Evolutionary conservation across 2,113 vertebrate species (phyloP), one percentile per base, ranked within the genome.

Genomic region (Ophiodon elongatus): DNA sequence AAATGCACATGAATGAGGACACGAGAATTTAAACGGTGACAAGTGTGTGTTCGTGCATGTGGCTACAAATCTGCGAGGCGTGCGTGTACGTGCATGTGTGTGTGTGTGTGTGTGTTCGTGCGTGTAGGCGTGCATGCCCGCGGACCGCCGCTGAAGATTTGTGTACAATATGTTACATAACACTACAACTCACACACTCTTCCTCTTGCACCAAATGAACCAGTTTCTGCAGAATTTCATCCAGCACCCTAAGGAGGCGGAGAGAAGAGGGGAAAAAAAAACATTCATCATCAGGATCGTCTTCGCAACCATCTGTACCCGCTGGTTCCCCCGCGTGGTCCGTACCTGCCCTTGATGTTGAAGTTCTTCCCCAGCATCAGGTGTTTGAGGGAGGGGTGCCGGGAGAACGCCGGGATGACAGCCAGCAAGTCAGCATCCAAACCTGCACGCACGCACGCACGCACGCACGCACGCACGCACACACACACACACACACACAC

Each of bases 151-250:
- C 72, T 14, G 83, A 82, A 79, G 75, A 80, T 79, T 71, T 74
- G 45, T 73, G 69, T 45, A 81, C 59, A 85, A 86, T 76, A 81
- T 83, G 88, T 92, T 93, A 85, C 83, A 85, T 88, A 57, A 57
- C 8, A 92, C 91, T 86, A 62, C 76, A 91, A 96, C 97, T 97
- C 94, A 98, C 97, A 95, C 96, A 98, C 69, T 98, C 97, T 94
- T 98, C 97, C 77, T 98, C 97, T 87, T 98, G 97, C 69, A 98
- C 96, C 88, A 98, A 86, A 84, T 97, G 96, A 76, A 98, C 97
- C 52, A 98, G 91, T 86, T 96, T 97, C 91, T 97, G 97, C 68
- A 98, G 94, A 69, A 96, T 95, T 79, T 98, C 97, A 76, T 98
- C 97, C 93, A 98, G 91, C 64, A 93, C 95, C 95, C 97, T 98